Evolutionary conservation across 2,797 vertebrate species (phyloP).

Genomic region (Amazona ochrocephala): DNA sequence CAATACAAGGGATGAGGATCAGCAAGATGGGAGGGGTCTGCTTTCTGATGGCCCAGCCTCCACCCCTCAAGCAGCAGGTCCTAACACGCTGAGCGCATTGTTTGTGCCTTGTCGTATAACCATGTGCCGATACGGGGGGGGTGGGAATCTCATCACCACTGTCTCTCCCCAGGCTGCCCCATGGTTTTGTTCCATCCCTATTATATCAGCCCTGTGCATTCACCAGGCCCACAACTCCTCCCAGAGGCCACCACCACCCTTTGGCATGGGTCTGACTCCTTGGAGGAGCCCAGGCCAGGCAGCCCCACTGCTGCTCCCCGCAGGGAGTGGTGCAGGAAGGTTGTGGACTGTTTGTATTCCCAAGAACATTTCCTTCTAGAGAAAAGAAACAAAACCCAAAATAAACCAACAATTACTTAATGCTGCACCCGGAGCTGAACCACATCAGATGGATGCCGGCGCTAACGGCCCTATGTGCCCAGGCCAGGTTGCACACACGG

Average conservation of each 20-base stretch:
- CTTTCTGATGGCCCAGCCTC: not conserved
- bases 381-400: not conserved
- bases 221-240: not conserved
- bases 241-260: not conserved
- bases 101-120: rapidly evolving
- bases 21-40: not conserved
- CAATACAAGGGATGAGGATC: not conserved
- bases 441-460: not conserved
- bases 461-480: rapidly evolving
- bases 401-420: not conserved
- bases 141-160: not conserved
- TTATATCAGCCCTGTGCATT: rapidly evolving
- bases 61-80: not conserved
- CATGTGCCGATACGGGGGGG: not conserved
- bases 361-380: not conserved
- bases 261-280: not conserved
- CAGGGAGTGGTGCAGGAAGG: not conserved
- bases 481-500: not conserved
- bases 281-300: not conserved
- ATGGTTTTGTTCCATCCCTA: not conserved
- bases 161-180: not conserved
- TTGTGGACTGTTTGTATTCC: not conserved
- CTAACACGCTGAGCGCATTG: not conserved
- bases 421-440: not conserved
- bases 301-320: not conserved